Base-by-base conservation (phyloP, 2,888 invertebrate species). In the Scaptomyza tumidula region DNA sequence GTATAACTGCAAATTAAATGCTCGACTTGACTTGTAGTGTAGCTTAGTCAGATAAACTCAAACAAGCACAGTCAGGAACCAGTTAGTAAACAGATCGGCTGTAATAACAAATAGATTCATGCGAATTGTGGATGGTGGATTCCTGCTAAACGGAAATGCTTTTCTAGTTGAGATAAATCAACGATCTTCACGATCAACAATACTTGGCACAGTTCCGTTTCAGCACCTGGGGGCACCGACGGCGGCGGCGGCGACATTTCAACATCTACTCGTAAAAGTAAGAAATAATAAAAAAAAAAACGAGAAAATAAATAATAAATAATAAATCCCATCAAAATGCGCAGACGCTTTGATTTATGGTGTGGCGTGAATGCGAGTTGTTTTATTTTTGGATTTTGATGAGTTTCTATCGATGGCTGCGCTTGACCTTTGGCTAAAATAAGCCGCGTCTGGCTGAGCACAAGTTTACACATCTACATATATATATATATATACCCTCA, bases 341-440 rank as follows among this genome's bases (percentile, higher is more conserved):
- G 62, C 59, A 75, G 75, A 75, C 66, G 45, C 33, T 61, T 64
- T 79, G 79, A 77, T 75, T 78, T 75, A 77, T 79, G 70, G 63
- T 59, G 35, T 62, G 57, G 55, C 44, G 29, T 59, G 71, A 74
- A 55, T 74, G 41, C 24, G 68, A 52, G 49, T 54, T 75, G 49
- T 54, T 75, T 49, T 66, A 61, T 84, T 71, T 80, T 60, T 85
- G 58, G 68, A 53, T 60, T 80, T 76, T 66, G 77, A 76, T 76
- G 72, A 60, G 68, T 58, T 71, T 74, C 78, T 71, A 72, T 67
- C 61, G 62, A 72, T 59, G 55, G 57, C 50, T 71, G 74, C 61
- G 70, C 74, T 79, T 88, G 88, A 83, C 88, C 83, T 88, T 88
- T 83, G 65, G 70, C 75, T 77, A 76, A 76, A 74, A 82, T 69